Evolutionary conservation across 1,140 invertebrate species (phyloP).

Genomic region (Sarcophaga peregrina): DNA sequence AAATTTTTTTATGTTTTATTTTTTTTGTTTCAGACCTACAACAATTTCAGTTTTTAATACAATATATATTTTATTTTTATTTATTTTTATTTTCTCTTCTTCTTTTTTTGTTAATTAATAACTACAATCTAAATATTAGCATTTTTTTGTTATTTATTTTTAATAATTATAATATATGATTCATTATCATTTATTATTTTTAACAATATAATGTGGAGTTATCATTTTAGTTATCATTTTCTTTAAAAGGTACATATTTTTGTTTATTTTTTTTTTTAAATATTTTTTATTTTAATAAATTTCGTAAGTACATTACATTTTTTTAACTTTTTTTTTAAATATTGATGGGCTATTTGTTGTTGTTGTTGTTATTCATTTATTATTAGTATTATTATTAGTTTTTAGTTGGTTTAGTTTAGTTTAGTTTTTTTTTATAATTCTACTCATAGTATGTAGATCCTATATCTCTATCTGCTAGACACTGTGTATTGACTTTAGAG

Average conservation of each 20-base stretch:
- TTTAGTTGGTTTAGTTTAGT: neutral
- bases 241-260: conserved; percentile 34
- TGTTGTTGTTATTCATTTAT: neutral
- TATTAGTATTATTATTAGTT: neutral
- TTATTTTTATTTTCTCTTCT: neutral
- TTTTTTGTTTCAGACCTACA: conserved; percentile 23
- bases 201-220: conserved; percentile 40
- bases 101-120: conserved; percentile 23
- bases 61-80: neutral
- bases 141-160: neutral
- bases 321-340: conserved; percentile 17
- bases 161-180: conserved; percentile 4
- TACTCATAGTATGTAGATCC: conserved; percentile 15
- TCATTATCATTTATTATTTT: conserved; percentile 27
- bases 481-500: neutral
- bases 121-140: conserved; percentile 40
- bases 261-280: conserved; percentile 9
- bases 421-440: neutral
- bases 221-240: conserved; percentile 22
- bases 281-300: conserved; percentile 17
- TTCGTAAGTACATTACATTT: conserved; percentile 15
- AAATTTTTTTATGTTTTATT: neutral
- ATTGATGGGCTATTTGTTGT: conserved; percentile 18
- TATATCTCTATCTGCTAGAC: conserved; percentile 2
- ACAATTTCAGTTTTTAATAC: neutral